A percentile compares a stretch with the other conserved stretches of the same genome.
Conservation (phyloP, 1,140 invertebrate species). For the Saccostrea glomerata region DNA sequence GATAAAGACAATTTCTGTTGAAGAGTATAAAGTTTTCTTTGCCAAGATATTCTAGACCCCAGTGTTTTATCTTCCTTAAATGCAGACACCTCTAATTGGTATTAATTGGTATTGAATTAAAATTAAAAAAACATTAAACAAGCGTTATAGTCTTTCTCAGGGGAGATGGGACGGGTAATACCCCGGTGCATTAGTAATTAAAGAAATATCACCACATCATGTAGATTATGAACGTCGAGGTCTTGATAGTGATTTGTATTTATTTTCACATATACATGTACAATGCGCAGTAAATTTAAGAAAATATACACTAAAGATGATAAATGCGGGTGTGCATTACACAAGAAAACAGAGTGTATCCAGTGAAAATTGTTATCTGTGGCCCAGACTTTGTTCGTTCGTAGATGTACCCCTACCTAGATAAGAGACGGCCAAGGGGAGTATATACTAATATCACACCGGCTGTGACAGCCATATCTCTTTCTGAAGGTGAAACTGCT, state of each 20-base stretch:
- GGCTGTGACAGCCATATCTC: neutral
- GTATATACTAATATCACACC: constrained; percentile 21
- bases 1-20: too few relatives aligned
- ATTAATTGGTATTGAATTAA: too few relatives aligned
- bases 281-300: neutral
- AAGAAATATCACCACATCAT: too few relatives aligned
- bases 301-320: neutral
- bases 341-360: neutral
- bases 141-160: too few relatives aligned
- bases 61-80: too few relatives aligned
- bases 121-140: too few relatives aligned
- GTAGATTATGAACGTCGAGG: too few relatives aligned
- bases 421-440: constrained; percentile 3
- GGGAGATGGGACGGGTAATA: too few relatives aligned
- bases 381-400: constrained; percentile 11
- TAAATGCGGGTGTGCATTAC: neutral
- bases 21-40: too few relatives aligned
- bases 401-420: neutral
- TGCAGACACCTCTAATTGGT: too few relatives aligned
- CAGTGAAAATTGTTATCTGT: neutral
- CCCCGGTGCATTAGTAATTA: too few relatives aligned
- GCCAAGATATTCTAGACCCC: too few relatives aligned
- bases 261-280: neutral
- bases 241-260: neutral
- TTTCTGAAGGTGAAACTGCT: neutral